Conservation (phyloP, 2,888 invertebrate genomes). For the Coleophora deauratella region DNA sequence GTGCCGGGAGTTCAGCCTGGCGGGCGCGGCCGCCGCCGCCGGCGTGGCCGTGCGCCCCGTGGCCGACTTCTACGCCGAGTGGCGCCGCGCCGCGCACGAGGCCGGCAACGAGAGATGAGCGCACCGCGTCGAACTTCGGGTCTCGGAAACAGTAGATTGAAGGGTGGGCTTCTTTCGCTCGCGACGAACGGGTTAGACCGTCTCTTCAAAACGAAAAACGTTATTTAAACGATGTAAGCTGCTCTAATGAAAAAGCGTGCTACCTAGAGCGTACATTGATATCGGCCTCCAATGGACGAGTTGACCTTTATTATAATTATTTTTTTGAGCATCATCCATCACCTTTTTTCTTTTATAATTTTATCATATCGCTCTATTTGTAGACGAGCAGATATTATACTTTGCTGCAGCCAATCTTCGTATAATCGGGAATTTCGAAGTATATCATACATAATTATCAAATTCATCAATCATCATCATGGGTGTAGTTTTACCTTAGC, state of each 20-base stretch:
- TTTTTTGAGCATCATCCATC: slow-evolving; percentile 4
- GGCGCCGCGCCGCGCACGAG: slow-evolving; percentile 80
- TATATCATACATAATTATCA: neutral
- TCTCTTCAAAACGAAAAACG: slow-evolving; percentile 24
- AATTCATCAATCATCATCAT: slow-evolving; percentile 2
- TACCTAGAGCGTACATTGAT: neutral
- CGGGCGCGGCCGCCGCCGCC: slow-evolving; percentile 84
- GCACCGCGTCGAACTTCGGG: slow-evolving; percentile 25
- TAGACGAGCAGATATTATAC: neutral
- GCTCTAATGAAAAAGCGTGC: too few relatives aligned
- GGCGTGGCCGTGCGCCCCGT: slow-evolving; percentile 89
- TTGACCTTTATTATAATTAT: neutral
- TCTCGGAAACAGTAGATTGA: slow-evolving; percentile 35
- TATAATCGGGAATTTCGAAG: slow-evolving; percentile 6
- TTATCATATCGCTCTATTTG: slow-evolving; percentile 4
- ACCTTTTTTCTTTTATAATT: slow-evolving; percentile 1
- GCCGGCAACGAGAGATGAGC: slow-evolving; percentile 67
- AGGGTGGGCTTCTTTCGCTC: slow-evolving; percentile 27
- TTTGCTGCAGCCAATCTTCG: neutral
- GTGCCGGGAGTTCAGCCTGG: slow-evolving; percentile 80
- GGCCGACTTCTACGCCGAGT: slow-evolving; percentile 87
- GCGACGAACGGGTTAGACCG: slow-evolving; percentile 28
- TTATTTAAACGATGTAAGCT: too few relatives aligned
- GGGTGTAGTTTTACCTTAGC: slow-evolving; percentile 9
- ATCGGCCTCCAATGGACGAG: too few relatives aligned